Evolutionary conservation across 2,797 vertebrate genomes (phyloP).

Genomic region (Acomys russatus): DNA sequence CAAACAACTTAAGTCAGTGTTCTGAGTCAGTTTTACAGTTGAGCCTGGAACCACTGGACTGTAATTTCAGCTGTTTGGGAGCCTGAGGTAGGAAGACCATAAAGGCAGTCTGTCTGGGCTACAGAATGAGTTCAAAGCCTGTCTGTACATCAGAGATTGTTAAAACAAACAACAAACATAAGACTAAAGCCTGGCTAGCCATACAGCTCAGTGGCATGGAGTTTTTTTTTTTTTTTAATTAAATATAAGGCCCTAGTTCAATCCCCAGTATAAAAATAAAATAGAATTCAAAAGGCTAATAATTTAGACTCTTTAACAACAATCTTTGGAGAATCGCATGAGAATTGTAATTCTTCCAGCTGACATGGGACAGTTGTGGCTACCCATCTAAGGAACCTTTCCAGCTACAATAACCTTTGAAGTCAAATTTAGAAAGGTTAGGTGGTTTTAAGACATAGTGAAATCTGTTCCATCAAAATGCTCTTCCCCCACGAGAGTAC

Average conservation of each 20-base stretch:
- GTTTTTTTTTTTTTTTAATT: too few relatives aligned
- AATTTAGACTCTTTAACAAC: neutral
- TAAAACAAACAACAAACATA: neutral
- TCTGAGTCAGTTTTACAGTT: neutral
- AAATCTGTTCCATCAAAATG: slow-evolving; percentile 28
- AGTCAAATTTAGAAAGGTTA: neutral
- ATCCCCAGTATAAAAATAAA: neutral
- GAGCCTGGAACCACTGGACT: neutral
- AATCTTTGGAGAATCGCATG: neutral
- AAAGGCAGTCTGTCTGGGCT: neutral
- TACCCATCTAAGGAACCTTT: neutral
- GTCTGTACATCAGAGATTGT: neutral
- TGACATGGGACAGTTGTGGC: neutral
- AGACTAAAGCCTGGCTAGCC: neutral
- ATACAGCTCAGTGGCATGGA: neutral
- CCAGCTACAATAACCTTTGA: neutral
- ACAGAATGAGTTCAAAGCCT: neutral
- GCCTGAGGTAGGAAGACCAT: neutral
- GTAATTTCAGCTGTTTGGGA: neutral
- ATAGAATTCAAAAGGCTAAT: neutral
- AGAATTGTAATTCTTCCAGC: neutral
- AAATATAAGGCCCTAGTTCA: neutral
- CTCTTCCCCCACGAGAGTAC: neutral
- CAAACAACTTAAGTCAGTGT: neutral
- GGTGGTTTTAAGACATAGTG: neutral